Conservation (phyloP, 1,140 invertebrate genomes). For the Thrips palmi region DNA sequence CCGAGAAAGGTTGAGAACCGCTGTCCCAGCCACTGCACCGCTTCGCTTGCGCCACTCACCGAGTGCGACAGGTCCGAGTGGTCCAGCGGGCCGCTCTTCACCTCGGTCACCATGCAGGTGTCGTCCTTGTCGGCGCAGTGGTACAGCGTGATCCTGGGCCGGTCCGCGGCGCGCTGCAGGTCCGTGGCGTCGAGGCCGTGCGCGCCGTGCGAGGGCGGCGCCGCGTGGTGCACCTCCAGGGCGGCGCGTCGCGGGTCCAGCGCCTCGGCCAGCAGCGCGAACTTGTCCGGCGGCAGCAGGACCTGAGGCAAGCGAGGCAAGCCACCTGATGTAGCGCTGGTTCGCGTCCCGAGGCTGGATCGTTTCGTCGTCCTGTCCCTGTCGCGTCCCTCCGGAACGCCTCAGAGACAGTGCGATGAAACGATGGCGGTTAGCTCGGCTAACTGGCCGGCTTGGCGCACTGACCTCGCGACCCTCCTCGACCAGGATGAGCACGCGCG, state of each 20-base stretch:
- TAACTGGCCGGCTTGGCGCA: constrained; percentile 7
- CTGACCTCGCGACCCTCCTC: too few species aligned
- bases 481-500: too few species aligned
- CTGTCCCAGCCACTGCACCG: too few species aligned
- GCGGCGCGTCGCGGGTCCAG: constrained; percentile 20
- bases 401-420: constrained; percentile 1
- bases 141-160: constrained; percentile 37
- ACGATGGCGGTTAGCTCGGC: constrained; percentile 4
- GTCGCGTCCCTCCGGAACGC: background rate
- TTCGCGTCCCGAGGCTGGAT: too few species aligned
- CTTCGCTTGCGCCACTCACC: too few species aligned
- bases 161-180: too few species aligned
- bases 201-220: too few species aligned
- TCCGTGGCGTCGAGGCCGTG: too few species aligned
- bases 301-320: background rate
- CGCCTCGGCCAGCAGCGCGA: constrained; percentile 12
- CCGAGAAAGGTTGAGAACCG: too few species aligned
- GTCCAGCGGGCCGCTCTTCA: constrained; percentile 65
- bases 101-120: constrained; percentile 68
- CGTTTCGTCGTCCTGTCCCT: background rate
- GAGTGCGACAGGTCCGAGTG: constrained; percentile 67
- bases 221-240: constrained; percentile 19
- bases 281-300: constrained; percentile 4
- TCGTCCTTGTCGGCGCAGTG: constrained; percentile 56
- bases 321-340: background rate